These are phyloP conservation scores for Drosophila algonquin DNA, from an alignment of 2,888 invertebrate genomes.

Conservation along the genomic window DNA sequence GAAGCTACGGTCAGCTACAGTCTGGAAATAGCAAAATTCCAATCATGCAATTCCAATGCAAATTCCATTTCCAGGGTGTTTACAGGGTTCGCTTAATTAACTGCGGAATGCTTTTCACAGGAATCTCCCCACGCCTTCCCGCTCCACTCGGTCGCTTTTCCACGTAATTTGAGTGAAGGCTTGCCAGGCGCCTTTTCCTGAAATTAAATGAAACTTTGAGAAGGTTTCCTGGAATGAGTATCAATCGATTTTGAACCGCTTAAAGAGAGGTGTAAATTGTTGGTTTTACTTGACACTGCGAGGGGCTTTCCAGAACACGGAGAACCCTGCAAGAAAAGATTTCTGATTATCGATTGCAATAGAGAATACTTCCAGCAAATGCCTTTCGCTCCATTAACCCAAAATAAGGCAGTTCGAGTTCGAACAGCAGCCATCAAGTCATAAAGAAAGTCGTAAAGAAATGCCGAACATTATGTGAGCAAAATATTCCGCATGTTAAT, in stretches of 20 bases:
- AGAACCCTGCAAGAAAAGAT: background rate
- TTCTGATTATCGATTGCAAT: background rate
- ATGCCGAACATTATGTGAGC: constrained; percentile 40
- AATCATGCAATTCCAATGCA: constrained; percentile 9
- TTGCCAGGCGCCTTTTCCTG: constrained; percentile 10
- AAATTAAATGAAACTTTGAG: constrained; percentile 25
- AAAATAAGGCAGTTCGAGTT: constrained; percentile 36
- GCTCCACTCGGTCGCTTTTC: background rate
- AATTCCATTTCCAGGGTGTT: background rate
- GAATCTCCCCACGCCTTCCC: background rate
- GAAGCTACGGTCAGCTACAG: too few relatives aligned
- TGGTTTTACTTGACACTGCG: constrained; percentile 17
- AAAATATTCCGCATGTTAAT: constrained; percentile 34
- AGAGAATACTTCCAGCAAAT: constrained; percentile 18
- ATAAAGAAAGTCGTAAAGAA: constrained; percentile 47
- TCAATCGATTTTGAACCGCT: constrained; percentile 4
- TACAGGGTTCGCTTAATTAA: constrained; percentile 35
- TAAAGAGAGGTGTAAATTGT: constrained; percentile 23
- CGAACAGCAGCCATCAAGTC: constrained; percentile 37
- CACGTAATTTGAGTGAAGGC: constrained; percentile 41
- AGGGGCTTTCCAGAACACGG: background rate
- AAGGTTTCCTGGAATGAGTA: constrained; percentile 7
- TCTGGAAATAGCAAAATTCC: background rate
- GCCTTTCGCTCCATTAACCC: constrained; percentile 24
- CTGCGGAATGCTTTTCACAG: constrained; percentile 45